Evolutionary conservation across 1,140 invertebrate genomes (phyloP), one percentile per base, ranked within the genome.

Genomic region (Neoseiulus cucumeris): DNA sequence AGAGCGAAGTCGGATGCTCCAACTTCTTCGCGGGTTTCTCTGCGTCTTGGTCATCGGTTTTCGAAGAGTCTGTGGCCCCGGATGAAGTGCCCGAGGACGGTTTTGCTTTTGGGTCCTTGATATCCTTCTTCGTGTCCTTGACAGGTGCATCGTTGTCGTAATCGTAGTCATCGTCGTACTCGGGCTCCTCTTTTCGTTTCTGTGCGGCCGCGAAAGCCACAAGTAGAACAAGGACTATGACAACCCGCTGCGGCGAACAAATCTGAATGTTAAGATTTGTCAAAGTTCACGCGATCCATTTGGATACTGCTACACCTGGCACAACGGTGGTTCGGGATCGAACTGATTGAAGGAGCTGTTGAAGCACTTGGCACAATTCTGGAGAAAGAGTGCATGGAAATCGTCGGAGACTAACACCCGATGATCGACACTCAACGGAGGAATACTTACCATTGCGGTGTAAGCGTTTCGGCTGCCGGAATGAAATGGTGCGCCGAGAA

Each of bases 81-180:
- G 33, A 9, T 39, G 33, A 9, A 39, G 33, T 39, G 25, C 17
- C 33, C 17, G 22, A 12, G 25, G 51, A 14, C 22, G 25, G 17
- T 59, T 59, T 59, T 9, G 51, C 22, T 33, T 59, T 59, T 4
- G 14, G 17, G 33, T 59, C 51, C 51, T 59, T 59, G 51, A 33
- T n/a, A 20, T 59, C 51, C 51, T 59, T 59, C 51, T 59, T 59
- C 14, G 51, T 59, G 51, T 59, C 51, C 33, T 59, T 59, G 14
- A 25, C 51, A 2, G 51, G 51, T 14, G 17, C 33, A 14, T 59
- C 51, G 51, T 59, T 59, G 22, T 59, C 51, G 22, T 59, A 59
- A 25, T 59, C 51, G 51, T 59, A 59, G 22, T 59, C 51, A 33
- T 59, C 51, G 51, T 59, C 51, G 22, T 59, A 59, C 14, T 47